Evolutionary conservation across 2,113 vertebrate species (phyloP).

Genomic region (Scopus umbretta): DNA sequence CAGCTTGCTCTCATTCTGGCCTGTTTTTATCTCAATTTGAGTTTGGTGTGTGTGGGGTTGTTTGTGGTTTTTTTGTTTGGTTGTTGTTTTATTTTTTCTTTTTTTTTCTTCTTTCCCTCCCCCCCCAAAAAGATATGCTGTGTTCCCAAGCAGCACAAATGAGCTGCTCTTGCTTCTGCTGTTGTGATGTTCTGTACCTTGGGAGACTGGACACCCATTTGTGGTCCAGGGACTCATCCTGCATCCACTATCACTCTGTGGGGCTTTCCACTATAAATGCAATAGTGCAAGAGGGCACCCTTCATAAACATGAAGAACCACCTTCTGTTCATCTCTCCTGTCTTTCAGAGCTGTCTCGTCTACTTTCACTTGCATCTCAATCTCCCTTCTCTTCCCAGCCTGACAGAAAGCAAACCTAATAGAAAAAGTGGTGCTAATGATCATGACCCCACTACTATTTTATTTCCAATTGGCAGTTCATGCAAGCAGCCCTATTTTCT

Average conservation of each 20-base stretch:
- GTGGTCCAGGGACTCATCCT: background rate
- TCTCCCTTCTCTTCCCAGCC: background rate
- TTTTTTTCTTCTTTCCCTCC: too few species aligned
- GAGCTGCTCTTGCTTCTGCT: background rate
- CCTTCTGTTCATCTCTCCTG: background rate
- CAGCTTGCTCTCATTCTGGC: background rate
- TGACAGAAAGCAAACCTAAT: background rate
- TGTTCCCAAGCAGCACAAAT: background rate
- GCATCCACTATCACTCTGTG: background rate
- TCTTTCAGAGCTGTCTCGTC: background rate
- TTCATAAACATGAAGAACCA: fast-evolving
- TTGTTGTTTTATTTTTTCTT: too few species aligned
- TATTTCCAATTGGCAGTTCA: conserved; percentile 60
- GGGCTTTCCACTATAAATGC: background rate
- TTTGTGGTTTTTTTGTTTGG: too few species aligned
- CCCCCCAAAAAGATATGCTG: fast-evolving
- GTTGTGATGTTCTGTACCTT: background rate
- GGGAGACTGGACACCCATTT: background rate
- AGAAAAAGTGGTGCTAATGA: conserved; percentile 22
- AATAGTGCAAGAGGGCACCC: background rate
- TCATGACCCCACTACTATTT: background rate
- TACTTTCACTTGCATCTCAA: background rate
- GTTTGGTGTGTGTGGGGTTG: too few species aligned
- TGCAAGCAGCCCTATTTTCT: conserved; percentile 40
- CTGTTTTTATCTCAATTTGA: background rate